Percentiles rank a stretch among this genome's conserved stretches.
phyloP scores from a whole-genome alignment of 2,888 invertebrate species.

The Cantharis rustica region DNA sequence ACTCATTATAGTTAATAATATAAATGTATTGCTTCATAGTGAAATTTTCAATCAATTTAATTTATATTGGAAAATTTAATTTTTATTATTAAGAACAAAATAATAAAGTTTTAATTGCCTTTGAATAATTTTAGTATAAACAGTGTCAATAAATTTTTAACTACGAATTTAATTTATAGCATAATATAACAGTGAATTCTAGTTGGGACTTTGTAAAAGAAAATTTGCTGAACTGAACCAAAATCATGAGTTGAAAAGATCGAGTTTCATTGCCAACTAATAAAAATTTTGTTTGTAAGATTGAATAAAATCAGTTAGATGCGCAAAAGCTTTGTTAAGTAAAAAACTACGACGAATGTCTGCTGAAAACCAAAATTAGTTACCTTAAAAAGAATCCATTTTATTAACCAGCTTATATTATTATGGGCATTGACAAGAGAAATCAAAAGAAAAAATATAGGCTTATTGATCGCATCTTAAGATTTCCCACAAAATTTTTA shows the following conservation, averaged over 20 bases:
- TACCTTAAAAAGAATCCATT: slow-evolving; percentile 1
- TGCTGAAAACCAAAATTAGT: neutral
- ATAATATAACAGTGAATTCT: neutral
- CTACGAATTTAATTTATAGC: neutral
- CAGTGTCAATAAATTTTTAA: neutral
- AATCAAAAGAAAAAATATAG: neutral
- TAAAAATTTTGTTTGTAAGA: neutral
- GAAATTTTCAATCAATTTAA: neutral
- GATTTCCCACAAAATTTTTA: neutral
- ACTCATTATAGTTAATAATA: too few species aligned
- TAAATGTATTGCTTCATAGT: neutral
- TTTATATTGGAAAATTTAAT: neutral
- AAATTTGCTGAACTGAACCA: neutral
- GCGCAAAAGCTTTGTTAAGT: neutral
- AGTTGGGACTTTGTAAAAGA: neutral
- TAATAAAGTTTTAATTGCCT: neutral
- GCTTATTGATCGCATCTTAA: neutral
- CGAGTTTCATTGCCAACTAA: neutral
- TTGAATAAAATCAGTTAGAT: slow-evolving; percentile 3
- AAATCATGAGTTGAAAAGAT: neutral
- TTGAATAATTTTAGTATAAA: neutral
- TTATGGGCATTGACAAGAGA: neutral
- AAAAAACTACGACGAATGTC: neutral
- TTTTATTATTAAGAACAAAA: neutral
- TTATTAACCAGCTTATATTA: neutral